phyloP scores from a whole-genome alignment of 2,888 invertebrate genomes.

The Slavum lentiscoides region DNA sequence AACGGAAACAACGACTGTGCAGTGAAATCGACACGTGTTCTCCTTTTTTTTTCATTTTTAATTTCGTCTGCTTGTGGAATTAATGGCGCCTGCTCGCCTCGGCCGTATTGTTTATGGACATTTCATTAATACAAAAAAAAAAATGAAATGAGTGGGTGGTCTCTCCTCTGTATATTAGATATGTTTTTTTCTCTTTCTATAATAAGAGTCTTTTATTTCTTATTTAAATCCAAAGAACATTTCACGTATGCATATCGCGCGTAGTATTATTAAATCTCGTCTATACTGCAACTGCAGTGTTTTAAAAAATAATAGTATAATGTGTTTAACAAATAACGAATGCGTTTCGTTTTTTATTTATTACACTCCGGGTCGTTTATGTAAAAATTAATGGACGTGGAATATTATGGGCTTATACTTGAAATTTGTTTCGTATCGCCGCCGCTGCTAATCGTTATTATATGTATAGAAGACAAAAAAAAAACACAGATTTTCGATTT shows the following conservation, averaged over 20 bases:
- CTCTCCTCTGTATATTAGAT: neutral
- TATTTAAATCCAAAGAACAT: neutral
- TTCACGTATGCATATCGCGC: neutral
- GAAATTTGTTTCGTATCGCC: no score
- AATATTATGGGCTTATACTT: neutral
- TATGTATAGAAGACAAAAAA: neutral
- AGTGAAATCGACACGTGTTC: constrained; percentile 5
- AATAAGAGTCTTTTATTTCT: neutral
- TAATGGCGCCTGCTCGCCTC: neutral
- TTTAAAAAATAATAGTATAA: neutral
- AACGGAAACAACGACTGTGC: neutral
- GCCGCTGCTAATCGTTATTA: no score
- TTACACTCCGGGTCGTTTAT: neutral
- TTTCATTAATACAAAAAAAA: constrained; percentile 9
- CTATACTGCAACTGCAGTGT: neutral
- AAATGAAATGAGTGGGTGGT: constrained; percentile 22
- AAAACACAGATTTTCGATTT: neutral
- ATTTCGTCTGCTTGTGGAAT: neutral
- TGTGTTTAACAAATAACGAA: neutral
- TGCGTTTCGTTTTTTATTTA: neutral
- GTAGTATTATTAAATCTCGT: neutral
- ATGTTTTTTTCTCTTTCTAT: neutral
- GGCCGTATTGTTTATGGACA: neutral
- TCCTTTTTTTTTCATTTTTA: constrained; percentile 25
- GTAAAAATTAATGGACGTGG: neutral